phyloP scores from a whole-genome alignment of 2,797 vertebrate species.

The Brotula barbata region DNA sequence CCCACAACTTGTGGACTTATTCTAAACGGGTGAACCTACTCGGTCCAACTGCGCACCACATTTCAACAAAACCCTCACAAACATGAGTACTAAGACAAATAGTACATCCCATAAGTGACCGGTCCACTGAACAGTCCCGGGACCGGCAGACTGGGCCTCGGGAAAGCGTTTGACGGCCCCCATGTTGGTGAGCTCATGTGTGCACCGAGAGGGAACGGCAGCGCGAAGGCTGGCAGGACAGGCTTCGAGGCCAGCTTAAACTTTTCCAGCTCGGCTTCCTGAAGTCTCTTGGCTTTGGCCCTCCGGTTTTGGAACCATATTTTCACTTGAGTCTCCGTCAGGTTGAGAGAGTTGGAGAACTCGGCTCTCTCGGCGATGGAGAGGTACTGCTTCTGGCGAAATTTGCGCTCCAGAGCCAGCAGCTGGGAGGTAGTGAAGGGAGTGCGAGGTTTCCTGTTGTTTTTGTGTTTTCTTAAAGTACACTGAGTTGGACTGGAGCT shows the following conservation, averaged over 20 bases:
- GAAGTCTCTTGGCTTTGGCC: slow-evolving; percentile 87
- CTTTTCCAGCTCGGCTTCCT: slow-evolving; percentile 87
- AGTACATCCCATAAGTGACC: slow-evolving; percentile 86
- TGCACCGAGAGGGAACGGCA: slow-evolving; percentile 82
- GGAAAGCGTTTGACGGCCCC: slow-evolving; percentile 74
- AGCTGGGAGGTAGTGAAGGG: slow-evolving; percentile 89
- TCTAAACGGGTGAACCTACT: not conserved
- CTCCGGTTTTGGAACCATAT: slow-evolving; percentile 89
- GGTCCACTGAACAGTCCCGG: slow-evolving; percentile 84
- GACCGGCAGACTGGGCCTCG: slow-evolving; percentile 77
- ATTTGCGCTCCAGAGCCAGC: slow-evolving; percentile 86
- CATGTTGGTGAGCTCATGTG: slow-evolving; percentile 79
- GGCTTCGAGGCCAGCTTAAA: slow-evolving; percentile 84
- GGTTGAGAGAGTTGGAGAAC: slow-evolving; percentile 85
- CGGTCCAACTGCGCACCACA: slow-evolving; percentile 12
- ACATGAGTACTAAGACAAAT: slow-evolving; percentile 78
- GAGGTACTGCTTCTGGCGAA: slow-evolving; percentile 87
- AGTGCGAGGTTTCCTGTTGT: slow-evolving; percentile 87
- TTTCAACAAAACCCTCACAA: slow-evolving; percentile 7
- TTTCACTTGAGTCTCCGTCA: slow-evolving; percentile 88
- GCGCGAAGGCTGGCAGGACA: slow-evolving; percentile 81
- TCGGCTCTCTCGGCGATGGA: slow-evolving; percentile 87
- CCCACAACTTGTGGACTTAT: too few relatives aligned
- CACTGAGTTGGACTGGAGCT: slow-evolving; percentile 81
- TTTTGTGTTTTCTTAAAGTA: slow-evolving; percentile 86